Base-by-base conservation (phyloP, 1,140 invertebrate species). In the Melipona quadrifasciata region DNA sequence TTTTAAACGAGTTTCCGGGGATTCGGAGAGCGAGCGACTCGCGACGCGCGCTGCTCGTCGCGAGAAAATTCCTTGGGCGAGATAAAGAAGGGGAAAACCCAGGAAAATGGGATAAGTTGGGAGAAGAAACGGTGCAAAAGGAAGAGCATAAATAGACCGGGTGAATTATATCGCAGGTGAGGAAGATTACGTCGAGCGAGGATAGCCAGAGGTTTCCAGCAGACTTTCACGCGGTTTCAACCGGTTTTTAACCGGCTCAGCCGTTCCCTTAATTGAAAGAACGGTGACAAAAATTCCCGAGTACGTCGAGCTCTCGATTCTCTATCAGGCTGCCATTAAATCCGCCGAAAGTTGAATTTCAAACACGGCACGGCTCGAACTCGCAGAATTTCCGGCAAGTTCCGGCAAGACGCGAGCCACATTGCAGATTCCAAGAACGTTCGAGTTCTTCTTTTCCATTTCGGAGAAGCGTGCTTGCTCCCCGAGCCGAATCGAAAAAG, bases 71-170 rank as follows among this genome's bases (percentile, higher is more conserved):
- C 39, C 39, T 47, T 0, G 39, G 19, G 4, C 11, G 16, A 21
- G 75, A 78, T 53, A 27, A 65, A 65, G 58, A 24, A 31, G 55
- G 27, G 64, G 27, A 55, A 21, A 61, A 34, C 31, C n/a, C 12
- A 31, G 75, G 31, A 27, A 27, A 78, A 78, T 65, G 61, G 39
- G 57, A 65, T 64, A 78, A 78, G 58, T 78, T 78, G 2, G 19
- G 51, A 11, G 34, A 57, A 4, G 51, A 14, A 47, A 6, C 6
- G 39, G 14, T 58, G 27, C 12, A 58, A 72, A 24, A 75, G 55
- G 17, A 57, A 21, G 31, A 75, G 31, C 19, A 61, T 27, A 65
- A 65, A 51, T 65, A 65, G 24, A 51, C 8, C 31, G 61, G 51
- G 6, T 47, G 11, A 65, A 65, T 78, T 65, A 51, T 64, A n/a